phyloP scores from a whole-genome alignment of 2,113 vertebrate genomes.

The Corythornis cristatus region DNA sequence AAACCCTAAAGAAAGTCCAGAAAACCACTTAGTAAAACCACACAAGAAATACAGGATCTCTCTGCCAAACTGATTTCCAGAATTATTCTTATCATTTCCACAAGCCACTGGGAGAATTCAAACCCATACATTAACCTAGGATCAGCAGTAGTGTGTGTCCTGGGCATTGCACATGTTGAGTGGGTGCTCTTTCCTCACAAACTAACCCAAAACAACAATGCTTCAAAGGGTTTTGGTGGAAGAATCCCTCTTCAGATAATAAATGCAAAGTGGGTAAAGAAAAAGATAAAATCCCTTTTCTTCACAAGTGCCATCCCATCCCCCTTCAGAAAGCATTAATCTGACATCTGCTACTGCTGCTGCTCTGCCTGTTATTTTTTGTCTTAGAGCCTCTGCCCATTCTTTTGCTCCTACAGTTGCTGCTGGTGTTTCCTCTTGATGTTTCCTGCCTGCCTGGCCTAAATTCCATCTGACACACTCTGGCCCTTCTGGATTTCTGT shows the following conservation, averaged over 20 bases:
- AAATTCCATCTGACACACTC: slow-evolving; percentile 57
- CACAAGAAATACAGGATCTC: neutral
- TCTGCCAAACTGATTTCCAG: neutral
- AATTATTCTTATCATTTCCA: neutral
- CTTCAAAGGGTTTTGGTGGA: neutral
- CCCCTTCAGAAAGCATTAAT: neutral
- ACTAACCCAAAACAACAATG: neutral
- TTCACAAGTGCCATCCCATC: neutral
- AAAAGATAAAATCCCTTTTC: neutral
- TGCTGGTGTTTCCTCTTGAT: slow-evolving; percentile 65
- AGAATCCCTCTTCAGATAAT: neutral
- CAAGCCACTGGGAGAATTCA: neutral
- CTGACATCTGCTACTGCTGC: slow-evolving; percentile 55
- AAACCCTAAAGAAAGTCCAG: neutral
- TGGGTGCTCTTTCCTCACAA: neutral
- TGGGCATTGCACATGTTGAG: neutral
- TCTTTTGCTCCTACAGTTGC: slow-evolving; percentile 70
- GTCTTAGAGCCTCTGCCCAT: slow-evolving; percentile 57
- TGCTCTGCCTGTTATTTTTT: slow-evolving; percentile 63
- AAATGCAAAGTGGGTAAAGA: neutral
- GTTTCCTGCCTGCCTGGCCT: slow-evolving; percentile 60
- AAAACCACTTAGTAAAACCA: neutral
- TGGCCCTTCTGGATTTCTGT: slow-evolving; percentile 53
- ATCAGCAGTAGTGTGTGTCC: neutral
- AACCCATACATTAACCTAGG: neutral